These are phyloP conservation scores for Drosophila subquinaria DNA, from an alignment of 2,888 invertebrate species.

Conservation along the genomic window DNA sequence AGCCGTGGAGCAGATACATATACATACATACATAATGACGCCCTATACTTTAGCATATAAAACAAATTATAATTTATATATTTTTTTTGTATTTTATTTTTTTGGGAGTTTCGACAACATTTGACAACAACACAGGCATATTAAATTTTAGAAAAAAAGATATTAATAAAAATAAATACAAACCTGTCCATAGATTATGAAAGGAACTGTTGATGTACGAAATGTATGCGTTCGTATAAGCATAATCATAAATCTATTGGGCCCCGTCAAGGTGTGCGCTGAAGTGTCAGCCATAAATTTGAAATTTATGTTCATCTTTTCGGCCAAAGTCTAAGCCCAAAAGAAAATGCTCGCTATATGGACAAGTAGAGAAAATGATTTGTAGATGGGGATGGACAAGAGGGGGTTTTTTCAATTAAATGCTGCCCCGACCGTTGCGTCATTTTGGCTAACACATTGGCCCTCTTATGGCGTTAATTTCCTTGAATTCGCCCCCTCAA, in stretches of 20 bases:
- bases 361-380: neutral
- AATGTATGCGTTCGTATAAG: slow-evolving; percentile 49
- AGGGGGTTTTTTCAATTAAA: slow-evolving; percentile 39
- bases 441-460: slow-evolving; percentile 49
- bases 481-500: neutral
- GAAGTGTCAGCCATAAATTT: slow-evolving; percentile 76
- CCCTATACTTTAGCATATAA: slow-evolving; percentile 59
- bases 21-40: slow-evolving; percentile 36
- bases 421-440: slow-evolving; percentile 43
- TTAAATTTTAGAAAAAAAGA: slow-evolving; percentile 30
- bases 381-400: neutral
- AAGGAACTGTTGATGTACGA: slow-evolving; percentile 76
- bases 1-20: slow-evolving; percentile 11
- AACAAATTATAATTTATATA: slow-evolving; percentile 74
- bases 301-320: slow-evolving; percentile 72
- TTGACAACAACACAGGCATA: slow-evolving; percentile 36
- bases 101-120: slow-evolving; percentile 24
- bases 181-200: slow-evolving; percentile 70
- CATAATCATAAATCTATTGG: slow-evolving; percentile 67
- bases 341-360: slow-evolving; percentile 37
- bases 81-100: slow-evolving; percentile 20
- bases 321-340: slow-evolving; percentile 34
- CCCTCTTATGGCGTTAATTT: slow-evolving; percentile 36
- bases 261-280: slow-evolving; percentile 46
- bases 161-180: slow-evolving; percentile 54